Evolutionary conservation across 2,113 vertebrate species (phyloP).

Genomic region (Paedocypris sp.): DNA sequence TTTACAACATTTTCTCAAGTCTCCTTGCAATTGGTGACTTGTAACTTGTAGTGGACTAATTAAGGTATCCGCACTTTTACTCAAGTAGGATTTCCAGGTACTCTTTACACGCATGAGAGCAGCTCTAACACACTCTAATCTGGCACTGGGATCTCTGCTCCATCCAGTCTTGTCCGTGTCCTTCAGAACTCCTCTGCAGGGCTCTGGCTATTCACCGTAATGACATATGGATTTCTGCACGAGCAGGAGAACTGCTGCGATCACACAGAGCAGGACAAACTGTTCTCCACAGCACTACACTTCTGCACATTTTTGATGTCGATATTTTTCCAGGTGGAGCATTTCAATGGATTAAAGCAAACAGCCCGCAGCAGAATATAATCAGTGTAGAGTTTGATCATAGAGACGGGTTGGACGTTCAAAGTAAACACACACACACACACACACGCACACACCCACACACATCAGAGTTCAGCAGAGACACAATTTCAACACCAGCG

Average conservation of each 20-base stretch:
- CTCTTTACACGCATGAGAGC: no score
- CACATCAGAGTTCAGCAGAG: constrained; percentile 5
- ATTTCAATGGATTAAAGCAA: background rate
- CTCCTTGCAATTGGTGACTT: no score
- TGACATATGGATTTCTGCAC: constrained; percentile 10
- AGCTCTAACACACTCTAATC: constrained; percentile 2
- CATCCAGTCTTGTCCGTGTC: background rate
- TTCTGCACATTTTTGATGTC: background rate
- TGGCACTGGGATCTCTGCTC: background rate
- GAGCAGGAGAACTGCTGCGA: constrained; percentile 4
- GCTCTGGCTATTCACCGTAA: background rate
- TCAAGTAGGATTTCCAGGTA: no score
- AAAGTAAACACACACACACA: constrained; percentile 20
- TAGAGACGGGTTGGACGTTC: constrained; percentile 4
- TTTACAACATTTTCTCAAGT: no score
- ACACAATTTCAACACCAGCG: background rate
- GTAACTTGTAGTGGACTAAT: no score
- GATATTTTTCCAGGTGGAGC: background rate
- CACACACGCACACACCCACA: background rate
- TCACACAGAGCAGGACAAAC: background rate
- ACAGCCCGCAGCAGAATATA: background rate
- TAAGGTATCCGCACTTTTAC: no score
- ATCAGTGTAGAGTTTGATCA: constrained; percentile 25
- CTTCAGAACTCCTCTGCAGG: constrained; percentile 6
- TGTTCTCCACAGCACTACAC: background rate